Conservation (phyloP, 2,113 vertebrate species). For the Carassius carassius region DNA sequence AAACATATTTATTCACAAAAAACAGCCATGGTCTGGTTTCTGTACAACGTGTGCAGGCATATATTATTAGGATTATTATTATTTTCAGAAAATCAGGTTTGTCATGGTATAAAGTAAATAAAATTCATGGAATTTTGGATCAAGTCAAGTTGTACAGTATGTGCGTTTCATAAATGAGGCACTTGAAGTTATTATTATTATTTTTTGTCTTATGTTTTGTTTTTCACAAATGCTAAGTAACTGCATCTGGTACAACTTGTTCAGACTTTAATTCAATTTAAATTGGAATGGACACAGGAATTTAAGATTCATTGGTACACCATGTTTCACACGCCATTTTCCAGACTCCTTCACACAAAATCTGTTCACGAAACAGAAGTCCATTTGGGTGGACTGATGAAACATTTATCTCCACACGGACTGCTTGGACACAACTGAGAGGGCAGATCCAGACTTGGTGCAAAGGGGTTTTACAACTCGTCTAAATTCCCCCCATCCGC, state of each 20-base stretch:
- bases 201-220: neutral
- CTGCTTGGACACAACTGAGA: neutral
- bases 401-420: constrained; percentile 7
- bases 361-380: constrained; percentile 15
- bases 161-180: neutral
- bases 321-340: neutral
- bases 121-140: neutral
- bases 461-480: constrained; percentile 70
- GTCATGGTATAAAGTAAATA: no score
- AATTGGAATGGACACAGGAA: neutral
- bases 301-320: neutral
- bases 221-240: no score
- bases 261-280: neutral
- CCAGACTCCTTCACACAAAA: constrained; percentile 4
- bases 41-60: no score
- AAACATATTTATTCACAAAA: no score
- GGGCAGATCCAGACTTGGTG: constrained; percentile 53
- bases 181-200: neutral
- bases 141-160: neutral
- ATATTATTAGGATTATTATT: neutral
- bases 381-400: constrained; percentile 15
- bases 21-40: no score
- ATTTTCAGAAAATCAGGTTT: neutral
- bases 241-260: neutral
- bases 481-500: constrained; percentile 70